Base-by-base conservation (phyloP, 2,113 vertebrate genomes). In the Phainopepla nitens region DNA sequence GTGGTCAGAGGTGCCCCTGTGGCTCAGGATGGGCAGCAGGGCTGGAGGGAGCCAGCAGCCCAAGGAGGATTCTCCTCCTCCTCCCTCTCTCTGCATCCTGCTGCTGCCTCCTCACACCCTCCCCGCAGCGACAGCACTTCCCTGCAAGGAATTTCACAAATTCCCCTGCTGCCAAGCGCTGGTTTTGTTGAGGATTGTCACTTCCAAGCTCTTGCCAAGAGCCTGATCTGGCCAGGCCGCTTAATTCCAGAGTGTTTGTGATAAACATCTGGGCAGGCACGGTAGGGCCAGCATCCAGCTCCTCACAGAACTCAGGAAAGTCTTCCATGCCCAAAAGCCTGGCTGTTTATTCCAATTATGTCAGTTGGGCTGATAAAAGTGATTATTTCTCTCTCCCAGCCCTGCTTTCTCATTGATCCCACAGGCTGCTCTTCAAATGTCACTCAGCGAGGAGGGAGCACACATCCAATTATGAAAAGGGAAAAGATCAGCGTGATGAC, bases 401-500 rank as follows among this genome's bases (percentile, higher is more conserved):
- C 64, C 68, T 39, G 79, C 39, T 94, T 76, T 50, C 75, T 78
- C 96, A 97, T 95, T 95, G 94, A 96, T 97, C 93, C 76, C 93
- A 92, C 94, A 44, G 93, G 83, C 93, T 0, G 15, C 76, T 95
- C 80, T 89, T 91, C 93, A 96, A 97, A 96, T 96, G 94, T 79
- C 95, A 95, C 87, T 57, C 87, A 82, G 87, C 10, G 35, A 91
- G 94, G 77, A 93, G 61, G 73, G 83, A 91, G 89, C 49, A 20
- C 80, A 93, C 89, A 82, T 95, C 89, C 93, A 92, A 92, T 95
- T 95, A 95, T 33, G 44, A 33, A 22, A 49, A 54, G 73, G 50
- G 66, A 81, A 96, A 93, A 94, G 93, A 94, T 60, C 87, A 94
- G 87, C 0, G 2, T 42, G 73, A 71, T 97, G 96, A 87, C 87